A percentile compares a stretch with the other conserved stretches of the same genome.
Evolutionary conservation across 2,797 vertebrate genomes (phyloP).

Genomic region (Lacerta agilis): DNA sequence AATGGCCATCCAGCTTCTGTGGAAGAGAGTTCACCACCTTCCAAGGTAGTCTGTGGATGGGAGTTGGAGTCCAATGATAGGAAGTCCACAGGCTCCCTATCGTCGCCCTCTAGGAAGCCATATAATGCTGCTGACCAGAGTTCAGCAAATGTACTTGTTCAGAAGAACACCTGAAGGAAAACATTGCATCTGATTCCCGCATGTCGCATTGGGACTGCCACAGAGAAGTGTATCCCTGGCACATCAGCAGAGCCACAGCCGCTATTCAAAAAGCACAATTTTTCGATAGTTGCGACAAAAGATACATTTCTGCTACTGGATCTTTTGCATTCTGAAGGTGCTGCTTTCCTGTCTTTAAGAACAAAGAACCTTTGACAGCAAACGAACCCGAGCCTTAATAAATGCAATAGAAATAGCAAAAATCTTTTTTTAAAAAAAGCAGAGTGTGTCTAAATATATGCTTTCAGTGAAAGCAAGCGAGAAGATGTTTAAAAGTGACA

Average conservation of each 20-base stretch:
- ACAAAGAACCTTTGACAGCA: constrained; percentile 65
- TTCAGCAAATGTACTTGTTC: not conserved
- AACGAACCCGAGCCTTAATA: constrained; percentile 70
- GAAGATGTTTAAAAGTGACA: constrained; percentile 74
- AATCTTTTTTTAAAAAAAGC: constrained; percentile 51
- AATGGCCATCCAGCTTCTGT: too few relatives aligned
- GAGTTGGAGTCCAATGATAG: not conserved
- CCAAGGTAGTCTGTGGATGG: not conserved
- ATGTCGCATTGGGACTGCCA: not conserved
- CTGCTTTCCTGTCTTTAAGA: constrained; percentile 65
- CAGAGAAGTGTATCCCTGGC: constrained; percentile 53
- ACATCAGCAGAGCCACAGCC: constrained; percentile 51
- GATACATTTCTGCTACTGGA: constrained; percentile 32
- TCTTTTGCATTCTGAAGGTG: constrained; percentile 62
- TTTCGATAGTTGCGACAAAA: constrained; percentile 32
- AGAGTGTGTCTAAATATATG: constrained; percentile 77
- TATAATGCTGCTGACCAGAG: not conserved
- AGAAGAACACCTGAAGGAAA: not conserved
- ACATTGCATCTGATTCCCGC: not conserved
- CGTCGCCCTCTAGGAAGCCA: not conserved
- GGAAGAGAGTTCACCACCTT: too few relatives aligned
- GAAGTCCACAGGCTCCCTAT: not conserved
- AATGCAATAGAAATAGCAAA: constrained; percentile 54
- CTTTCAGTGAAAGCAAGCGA: constrained; percentile 90
- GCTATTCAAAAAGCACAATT: constrained; percentile 48